Conservation (phyloP, 1,140 invertebrate genomes). For the Nautilus pompilius region DNA sequence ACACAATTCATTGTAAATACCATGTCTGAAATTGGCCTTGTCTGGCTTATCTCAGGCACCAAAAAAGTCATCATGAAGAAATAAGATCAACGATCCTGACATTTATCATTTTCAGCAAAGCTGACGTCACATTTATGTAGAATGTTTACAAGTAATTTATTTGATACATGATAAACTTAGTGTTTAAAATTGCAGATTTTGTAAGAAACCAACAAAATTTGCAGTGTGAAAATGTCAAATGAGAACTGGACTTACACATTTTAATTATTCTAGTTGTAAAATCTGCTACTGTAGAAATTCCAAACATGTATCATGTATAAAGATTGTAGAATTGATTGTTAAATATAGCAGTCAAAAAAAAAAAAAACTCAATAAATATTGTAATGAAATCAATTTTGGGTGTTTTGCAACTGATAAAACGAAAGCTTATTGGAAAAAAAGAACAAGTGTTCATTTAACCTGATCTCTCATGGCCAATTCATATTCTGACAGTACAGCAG, state of each 20-base stretch:
- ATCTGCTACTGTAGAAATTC: not conserved
- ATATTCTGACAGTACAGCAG: too few relatives aligned
- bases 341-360: not conserved
- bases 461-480: too few relatives aligned
- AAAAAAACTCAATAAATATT: conserved; percentile 7
- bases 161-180: not conserved
- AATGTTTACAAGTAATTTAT: not conserved
- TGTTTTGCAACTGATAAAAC: too few relatives aligned
- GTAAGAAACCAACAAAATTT: not conserved
- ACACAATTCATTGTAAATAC: not conserved
- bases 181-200: not conserved
- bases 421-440: too few relatives aligned
- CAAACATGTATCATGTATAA: conserved; percentile 1
- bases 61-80: not conserved
- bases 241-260: not conserved
- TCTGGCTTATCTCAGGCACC: not conserved
- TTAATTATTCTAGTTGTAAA: not conserved
- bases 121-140: not conserved
- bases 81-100: not conserved
- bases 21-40: too few relatives aligned
- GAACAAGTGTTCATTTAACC: too few relatives aligned
- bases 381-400: conserved; percentile 1
- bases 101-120: conserved; percentile 2
- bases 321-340: conserved; percentile 6
- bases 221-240: not conserved